These are phyloP conservation scores for Ceratoteleas bidentatus DNA, from an alignment of 1,140 invertebrate species.

Conservation along the genomic window DNA sequence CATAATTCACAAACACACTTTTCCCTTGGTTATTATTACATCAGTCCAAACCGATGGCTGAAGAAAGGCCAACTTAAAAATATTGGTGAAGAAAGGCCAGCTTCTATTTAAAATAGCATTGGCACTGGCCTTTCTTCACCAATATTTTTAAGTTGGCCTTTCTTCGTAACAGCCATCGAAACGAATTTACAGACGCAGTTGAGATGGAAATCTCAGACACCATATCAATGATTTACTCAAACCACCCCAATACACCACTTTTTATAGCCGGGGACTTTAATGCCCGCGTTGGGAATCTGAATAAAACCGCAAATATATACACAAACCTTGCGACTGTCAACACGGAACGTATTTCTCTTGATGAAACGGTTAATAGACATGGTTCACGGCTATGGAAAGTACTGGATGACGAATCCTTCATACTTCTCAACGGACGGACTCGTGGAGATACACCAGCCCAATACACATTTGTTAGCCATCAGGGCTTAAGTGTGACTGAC, in stretches of 20 bases:
- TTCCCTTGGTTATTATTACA: background rate
- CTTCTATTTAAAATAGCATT: no score
- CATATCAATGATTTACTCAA: no score
- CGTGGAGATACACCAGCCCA: background rate
- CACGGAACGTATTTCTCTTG: background rate
- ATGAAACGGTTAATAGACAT: background rate
- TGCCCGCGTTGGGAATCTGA: background rate
- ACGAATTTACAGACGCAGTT: background rate
- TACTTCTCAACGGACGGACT: background rate
- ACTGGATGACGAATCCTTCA: background rate
- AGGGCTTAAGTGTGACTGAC: background rate
- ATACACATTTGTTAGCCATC: background rate
- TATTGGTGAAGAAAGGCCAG: no score
- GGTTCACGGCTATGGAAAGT: background rate
- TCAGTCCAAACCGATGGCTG: no score
- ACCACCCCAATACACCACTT: no score
- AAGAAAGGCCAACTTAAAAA: no score
- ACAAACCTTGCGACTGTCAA: background rate
- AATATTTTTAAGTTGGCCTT: no score
- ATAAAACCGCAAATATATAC: background rate
- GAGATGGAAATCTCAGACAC: no score
- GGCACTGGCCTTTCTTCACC: no score
- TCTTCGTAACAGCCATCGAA: no score
- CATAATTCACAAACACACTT: background rate
- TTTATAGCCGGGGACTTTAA: background rate